These are phyloP conservation scores for Clarias fuscus DNA, from an alignment of 2,797 vertebrate species.

Conservation along the genomic window DNA sequence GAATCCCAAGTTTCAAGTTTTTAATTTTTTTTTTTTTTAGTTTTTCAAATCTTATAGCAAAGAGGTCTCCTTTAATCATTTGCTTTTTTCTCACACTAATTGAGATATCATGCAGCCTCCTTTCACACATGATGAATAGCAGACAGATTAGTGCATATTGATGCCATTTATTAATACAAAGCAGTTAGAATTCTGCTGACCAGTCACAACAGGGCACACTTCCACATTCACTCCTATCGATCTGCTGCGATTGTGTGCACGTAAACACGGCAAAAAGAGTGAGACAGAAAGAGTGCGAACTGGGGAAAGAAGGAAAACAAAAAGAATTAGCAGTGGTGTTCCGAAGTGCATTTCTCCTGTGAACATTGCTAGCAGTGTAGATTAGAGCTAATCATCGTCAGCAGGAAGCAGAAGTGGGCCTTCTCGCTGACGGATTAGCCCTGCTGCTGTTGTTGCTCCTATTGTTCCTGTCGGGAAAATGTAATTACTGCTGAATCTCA, in stretches of 20 bases:
- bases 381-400: slow-evolving; percentile 82
- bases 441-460: slow-evolving; percentile 77
- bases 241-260: slow-evolving; percentile 21
- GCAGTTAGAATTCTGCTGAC: slow-evolving; percentile 28
- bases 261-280: slow-evolving; percentile 15
- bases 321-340: slow-evolving; percentile 68
- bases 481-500: slow-evolving; percentile 82
- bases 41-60: slow-evolving; percentile 7
- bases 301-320: slow-evolving; percentile 46
- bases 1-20: not conserved
- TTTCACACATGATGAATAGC: slow-evolving; percentile 36
- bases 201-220: slow-evolving; percentile 3
- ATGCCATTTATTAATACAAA: slow-evolving; percentile 28
- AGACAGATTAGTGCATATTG: slow-evolving; percentile 28
- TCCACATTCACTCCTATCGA: slow-evolving; percentile 30
- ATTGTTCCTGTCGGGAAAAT: slow-evolving; percentile 78
- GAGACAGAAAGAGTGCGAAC: slow-evolving; percentile 26
- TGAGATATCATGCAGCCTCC: slow-evolving; percentile 21
- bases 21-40: not conserved
- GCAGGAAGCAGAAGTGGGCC: slow-evolving; percentile 75
- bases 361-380: slow-evolving; percentile 74
- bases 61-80: slow-evolving; percentile 30
- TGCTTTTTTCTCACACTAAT: slow-evolving; percentile 31
- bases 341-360: slow-evolving; percentile 73
- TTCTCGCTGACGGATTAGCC: slow-evolving; percentile 82